Evolutionary conservation across 1,140 invertebrate species (phyloP), one percentile per base, ranked within the genome.

Genomic region (Cotesia vestalis): DNA sequence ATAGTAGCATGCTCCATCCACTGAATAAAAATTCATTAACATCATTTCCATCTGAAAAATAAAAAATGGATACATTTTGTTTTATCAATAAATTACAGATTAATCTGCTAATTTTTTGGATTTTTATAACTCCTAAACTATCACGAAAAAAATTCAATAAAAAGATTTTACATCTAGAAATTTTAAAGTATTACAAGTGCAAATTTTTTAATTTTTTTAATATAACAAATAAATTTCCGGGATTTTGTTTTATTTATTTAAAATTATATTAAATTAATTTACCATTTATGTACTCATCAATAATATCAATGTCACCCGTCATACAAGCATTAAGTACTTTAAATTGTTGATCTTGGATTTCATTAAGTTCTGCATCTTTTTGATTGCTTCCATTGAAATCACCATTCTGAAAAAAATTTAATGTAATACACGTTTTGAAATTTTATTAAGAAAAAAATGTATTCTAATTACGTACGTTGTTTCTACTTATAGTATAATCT

Each of bases 1-100:
- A 82, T 60, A 87, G 76, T 9, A 88, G 69, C 5, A 78, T 38
- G 46, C 81, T 83, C 84, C 85, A 86, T 36, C 80, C 83, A 51
- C 76, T 77, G 12, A 74, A 35, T 46, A 85, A 71, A 75, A 75
- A 78, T 4, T 78, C 63, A 69, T 86, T 78, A 4, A 85, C 40
- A 53, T 83, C 63, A 64, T 79, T 71, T 52, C 77, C 80, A 69
- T 57, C 77, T 75, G 20, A 40, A 51, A 46, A 74, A 73, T 71
- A 52, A 40, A 6, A 67, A 61, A 61, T 40, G 34, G 8, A 59
- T 62, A 66, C 20, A 66, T 74, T 68, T 53, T 72, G 52, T 12
- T 51, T 68, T 17, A 52, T 14, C 57, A 27, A 55, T 38, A 12
- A 52, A 14, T 35, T 3, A 59, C 12, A 57, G 4, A 51, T n/a